These are phyloP conservation scores for Brachyopa scutellaris DNA, from an alignment of 2,888 invertebrate species.

Conservation along the genomic window DNA sequence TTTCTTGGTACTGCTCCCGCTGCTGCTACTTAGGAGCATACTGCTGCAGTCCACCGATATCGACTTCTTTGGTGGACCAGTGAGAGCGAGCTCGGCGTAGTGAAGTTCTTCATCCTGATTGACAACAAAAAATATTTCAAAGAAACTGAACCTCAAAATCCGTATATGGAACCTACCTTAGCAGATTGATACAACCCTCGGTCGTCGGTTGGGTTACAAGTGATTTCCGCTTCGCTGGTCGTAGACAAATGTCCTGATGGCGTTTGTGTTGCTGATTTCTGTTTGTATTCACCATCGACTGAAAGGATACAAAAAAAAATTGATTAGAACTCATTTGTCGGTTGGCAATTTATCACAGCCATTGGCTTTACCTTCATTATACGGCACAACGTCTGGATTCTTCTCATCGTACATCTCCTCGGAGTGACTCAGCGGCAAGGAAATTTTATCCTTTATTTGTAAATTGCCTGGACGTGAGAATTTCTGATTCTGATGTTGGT, in stretches of 20 bases:
- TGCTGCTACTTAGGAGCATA: slow-evolving; percentile 74
- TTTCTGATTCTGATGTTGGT: slow-evolving; percentile 81
- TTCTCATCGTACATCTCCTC: slow-evolving; percentile 92
- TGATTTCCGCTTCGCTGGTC: slow-evolving; percentile 82
- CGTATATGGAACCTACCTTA: slow-evolving; percentile 75
- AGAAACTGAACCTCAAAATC: not conserved
- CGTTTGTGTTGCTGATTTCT: slow-evolving; percentile 87
- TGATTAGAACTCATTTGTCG: not conserved
- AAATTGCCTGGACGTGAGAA: slow-evolving; percentile 85
- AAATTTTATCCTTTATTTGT: slow-evolving; percentile 86
- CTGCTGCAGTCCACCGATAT: slow-evolving; percentile 76
- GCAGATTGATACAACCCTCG: slow-evolving; percentile 79
- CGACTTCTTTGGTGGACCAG: slow-evolving; percentile 76
- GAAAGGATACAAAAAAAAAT: slow-evolving; percentile 50
- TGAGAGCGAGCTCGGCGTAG: slow-evolving; percentile 80
- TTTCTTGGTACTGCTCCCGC: slow-evolving; percentile 78
- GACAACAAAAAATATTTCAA: not conserved
- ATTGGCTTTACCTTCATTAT: slow-evolving; percentile 88
- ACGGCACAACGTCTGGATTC: slow-evolving; percentile 94
- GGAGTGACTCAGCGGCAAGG: slow-evolving; percentile 85
- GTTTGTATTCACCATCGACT: slow-evolving; percentile 88
- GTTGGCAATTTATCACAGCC: not conserved
- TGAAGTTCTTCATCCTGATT: slow-evolving; percentile 81
- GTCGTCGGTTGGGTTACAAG: slow-evolving; percentile 79
- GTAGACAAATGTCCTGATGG: slow-evolving; percentile 84